These are phyloP conservation scores for Galeruca laticollis DNA, from an alignment of 2,888 invertebrate species.

Conservation along the genomic window DNA sequence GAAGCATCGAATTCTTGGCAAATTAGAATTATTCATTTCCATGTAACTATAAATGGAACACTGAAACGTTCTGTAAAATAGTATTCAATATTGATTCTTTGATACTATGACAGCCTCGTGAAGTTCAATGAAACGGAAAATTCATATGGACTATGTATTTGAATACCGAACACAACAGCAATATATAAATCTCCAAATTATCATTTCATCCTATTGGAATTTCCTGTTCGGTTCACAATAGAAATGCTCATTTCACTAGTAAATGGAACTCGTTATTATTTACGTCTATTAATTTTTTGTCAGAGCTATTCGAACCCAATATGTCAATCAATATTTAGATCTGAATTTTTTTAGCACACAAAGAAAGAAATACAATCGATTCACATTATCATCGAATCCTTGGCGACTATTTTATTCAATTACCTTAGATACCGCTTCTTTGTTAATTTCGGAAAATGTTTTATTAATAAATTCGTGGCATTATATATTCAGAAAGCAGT, in stretches of 20 bases:
- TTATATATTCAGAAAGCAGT: too few relatives aligned
- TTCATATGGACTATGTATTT: background rate
- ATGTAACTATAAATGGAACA: too few relatives aligned
- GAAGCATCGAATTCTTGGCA: too few relatives aligned
- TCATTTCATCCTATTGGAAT: background rate
- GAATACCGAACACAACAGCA: background rate
- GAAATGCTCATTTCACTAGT: background rate
- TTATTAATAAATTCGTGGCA: too few relatives aligned
- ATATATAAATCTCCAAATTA: background rate
- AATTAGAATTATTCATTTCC: too few relatives aligned
- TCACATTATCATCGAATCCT: background rate
- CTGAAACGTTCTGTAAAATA: too few relatives aligned
- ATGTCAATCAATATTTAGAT: constrained; percentile 3
- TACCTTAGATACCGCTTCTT: too few relatives aligned
- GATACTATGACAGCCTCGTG: background rate
- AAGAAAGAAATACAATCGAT: constrained; percentile 9
- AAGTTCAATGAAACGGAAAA: background rate
- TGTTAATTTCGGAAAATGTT: too few relatives aligned
- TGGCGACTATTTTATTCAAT: background rate
- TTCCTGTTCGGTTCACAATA: background rate
- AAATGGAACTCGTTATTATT: background rate
- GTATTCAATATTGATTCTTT: background rate
- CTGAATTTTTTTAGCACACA: constrained; percentile 13
- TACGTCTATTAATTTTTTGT: background rate
- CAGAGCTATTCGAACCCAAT: background rate